A percentile compares a stretch with the other conserved stretches of the same genome.
Conservation (phyloP, 2,888 invertebrate genomes). For the Scaptomyza caliginosa region DNA sequence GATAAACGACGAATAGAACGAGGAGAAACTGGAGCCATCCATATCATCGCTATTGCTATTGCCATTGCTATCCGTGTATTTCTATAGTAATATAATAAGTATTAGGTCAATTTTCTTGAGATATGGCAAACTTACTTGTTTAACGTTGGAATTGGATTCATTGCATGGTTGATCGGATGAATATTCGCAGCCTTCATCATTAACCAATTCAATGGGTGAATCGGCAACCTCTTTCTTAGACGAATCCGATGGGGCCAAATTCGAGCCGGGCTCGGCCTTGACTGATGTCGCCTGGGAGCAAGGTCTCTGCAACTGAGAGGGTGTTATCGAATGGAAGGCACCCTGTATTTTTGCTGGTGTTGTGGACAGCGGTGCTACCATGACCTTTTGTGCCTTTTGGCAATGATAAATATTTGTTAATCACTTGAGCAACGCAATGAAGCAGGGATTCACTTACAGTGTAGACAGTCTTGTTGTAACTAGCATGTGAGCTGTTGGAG, state of each 20-base stretch:
- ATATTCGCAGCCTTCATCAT: constrained; percentile 71
- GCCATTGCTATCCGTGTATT: constrained; percentile 81
- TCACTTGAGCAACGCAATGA: neutral
- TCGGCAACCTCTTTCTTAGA: constrained; percentile 86
- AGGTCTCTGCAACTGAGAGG: constrained; percentile 74
- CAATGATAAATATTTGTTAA: neutral
- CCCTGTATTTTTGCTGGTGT: constrained; percentile 65
- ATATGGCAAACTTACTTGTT: constrained; percentile 40
- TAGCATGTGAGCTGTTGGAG: constrained; percentile 30
- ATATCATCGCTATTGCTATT: constrained; percentile 84
- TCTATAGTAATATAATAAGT: no score
- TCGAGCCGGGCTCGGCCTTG: constrained; percentile 83
- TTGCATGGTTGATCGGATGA: constrained; percentile 68
- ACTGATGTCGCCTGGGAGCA: constrained; percentile 81
- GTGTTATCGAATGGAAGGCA: constrained; percentile 79
- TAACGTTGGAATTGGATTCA: constrained; percentile 54
- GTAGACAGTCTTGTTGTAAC: constrained; percentile 59
- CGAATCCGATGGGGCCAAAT: constrained; percentile 86
- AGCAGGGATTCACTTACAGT: constrained; percentile 31
- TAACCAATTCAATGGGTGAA: constrained; percentile 83
- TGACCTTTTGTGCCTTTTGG: constrained; percentile 65
- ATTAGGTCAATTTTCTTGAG: no score
- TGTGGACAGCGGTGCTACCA: constrained; percentile 61
- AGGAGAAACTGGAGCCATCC: constrained; percentile 88
- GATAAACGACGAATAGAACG: constrained; percentile 89